These are phyloP conservation scores for Ophion ellenae DNA, from an alignment of 2,888 invertebrate genomes.

Conservation along the genomic window DNA sequence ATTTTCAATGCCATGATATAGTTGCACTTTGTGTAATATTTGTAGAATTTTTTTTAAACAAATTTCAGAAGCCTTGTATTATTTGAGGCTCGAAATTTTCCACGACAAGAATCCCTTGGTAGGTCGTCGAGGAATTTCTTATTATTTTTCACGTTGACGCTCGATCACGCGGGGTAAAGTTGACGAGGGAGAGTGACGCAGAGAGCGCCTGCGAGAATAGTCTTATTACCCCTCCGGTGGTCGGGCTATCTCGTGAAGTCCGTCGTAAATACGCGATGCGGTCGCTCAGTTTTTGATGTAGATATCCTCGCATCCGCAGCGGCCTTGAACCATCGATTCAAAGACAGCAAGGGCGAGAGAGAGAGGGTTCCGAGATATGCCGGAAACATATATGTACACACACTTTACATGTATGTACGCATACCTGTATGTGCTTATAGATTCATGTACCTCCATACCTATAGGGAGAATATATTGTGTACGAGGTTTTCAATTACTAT, in stretches of 20 bases:
- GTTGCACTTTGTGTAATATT: too few relatives aligned
- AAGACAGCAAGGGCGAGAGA: constrained; percentile 36
- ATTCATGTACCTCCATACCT: neutral
- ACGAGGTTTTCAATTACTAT: neutral
- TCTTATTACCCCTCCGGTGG: neutral
- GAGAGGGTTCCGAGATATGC: neutral
- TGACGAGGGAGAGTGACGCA: too few relatives aligned
- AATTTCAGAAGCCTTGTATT: too few relatives aligned
- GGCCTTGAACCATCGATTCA: constrained; percentile 75
- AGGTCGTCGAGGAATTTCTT: too few relatives aligned
- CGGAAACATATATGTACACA: constrained; percentile 4
- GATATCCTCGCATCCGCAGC: constrained; percentile 70
- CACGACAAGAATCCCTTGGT: too few relatives aligned
- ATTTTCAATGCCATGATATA: too few relatives aligned
- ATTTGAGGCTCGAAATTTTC: too few relatives aligned
- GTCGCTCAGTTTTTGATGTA: constrained; percentile 51
- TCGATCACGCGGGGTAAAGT: too few relatives aligned
- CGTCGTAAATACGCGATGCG: constrained; percentile 50
- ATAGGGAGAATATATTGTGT: neutral
- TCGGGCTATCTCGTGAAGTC: neutral
- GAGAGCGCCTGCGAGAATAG: neutral
- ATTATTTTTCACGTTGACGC: too few relatives aligned
- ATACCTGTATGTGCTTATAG: neutral
- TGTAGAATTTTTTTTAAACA: too few relatives aligned
- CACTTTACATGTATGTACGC: neutral